Conservation (phyloP, 2,797 vertebrate genomes). For the Premnoplex brunnescens region DNA sequence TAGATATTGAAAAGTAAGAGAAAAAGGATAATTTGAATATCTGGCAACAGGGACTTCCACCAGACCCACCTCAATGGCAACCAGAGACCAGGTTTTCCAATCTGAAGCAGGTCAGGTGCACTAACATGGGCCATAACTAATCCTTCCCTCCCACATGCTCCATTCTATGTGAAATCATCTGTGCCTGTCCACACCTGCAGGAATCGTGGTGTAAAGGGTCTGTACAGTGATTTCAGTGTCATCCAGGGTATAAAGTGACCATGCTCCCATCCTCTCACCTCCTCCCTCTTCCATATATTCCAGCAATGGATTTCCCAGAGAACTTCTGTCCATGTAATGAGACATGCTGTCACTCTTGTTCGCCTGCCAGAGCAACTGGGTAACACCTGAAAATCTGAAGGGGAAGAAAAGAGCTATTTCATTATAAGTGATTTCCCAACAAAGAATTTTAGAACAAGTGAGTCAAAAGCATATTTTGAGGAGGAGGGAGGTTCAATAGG, state of each 20-base stretch:
- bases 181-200: not conserved
- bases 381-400: conserved; percentile 13
- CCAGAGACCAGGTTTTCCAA: not conserved
- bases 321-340: not conserved
- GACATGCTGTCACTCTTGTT: not conserved
- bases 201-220: not conserved
- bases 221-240: not conserved
- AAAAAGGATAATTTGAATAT: not conserved
- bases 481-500: not conserved
- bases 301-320: conserved; percentile 10
- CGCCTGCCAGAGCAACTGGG: not conserved
- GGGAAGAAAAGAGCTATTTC: not conserved
- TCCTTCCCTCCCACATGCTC: not conserved
- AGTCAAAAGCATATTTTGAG: not conserved
- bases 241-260: not conserved
- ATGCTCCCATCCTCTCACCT: not conserved
- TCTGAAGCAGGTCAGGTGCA: not conserved
- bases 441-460: not conserved
- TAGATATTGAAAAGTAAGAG: not conserved
- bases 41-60: not conserved
- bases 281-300: not conserved
- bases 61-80: not conserved
- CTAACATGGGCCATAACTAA: not conserved
- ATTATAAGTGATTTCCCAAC: not conserved
- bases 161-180: not conserved